Evolutionary conservation across 2,113 vertebrate genomes (phyloP).

Genomic region (Archilochus colubris): DNA sequence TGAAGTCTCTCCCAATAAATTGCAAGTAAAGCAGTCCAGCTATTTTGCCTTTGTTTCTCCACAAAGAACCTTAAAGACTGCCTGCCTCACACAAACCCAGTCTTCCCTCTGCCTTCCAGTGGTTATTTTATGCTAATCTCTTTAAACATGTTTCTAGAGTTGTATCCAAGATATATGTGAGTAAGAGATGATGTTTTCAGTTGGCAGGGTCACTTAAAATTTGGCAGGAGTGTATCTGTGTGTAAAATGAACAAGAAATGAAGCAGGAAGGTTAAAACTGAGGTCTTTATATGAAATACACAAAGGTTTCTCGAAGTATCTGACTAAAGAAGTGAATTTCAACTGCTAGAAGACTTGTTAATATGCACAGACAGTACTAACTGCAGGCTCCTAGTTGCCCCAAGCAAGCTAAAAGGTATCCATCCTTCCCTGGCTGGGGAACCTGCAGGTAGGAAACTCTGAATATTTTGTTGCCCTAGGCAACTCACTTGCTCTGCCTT

Average conservation of each 20-base stretch:
- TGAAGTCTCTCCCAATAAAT: background rate
- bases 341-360: background rate
- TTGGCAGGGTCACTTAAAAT: background rate
- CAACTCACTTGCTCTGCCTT: constrained; percentile 13
- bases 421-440: background rate
- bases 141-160: background rate
- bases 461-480: constrained; percentile 23
- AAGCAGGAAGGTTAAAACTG: background rate
- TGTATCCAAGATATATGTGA: background rate
- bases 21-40: background rate
- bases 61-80: background rate
- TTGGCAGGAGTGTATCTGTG: background rate
- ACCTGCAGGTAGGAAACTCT: background rate
- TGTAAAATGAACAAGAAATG: background rate
- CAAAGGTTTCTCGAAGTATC: background rate
- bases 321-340: background rate
- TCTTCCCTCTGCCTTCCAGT: background rate
- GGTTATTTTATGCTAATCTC: background rate
- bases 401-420: background rate
- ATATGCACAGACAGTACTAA: background rate
- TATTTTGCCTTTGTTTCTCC: background rate
- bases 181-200: background rate
- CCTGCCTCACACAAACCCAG: background rate
- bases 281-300: background rate
- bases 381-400: background rate